These are phyloP conservation scores for Rhodophaea formosa DNA, from an alignment of 2,888 invertebrate genomes.

Conservation along the genomic window DNA sequence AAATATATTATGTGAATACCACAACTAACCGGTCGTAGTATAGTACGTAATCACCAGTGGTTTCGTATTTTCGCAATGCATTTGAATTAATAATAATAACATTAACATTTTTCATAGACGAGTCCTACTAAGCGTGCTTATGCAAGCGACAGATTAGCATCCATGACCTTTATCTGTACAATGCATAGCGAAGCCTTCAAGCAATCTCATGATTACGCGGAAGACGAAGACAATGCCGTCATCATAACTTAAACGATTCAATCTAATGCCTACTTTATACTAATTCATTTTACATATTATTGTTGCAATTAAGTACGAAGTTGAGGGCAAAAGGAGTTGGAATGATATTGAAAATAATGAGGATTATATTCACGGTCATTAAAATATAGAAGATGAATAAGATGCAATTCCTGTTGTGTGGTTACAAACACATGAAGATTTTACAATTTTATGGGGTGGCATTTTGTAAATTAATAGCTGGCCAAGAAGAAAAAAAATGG, in stretches of 20 bases:
- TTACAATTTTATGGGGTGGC: too few species aligned
- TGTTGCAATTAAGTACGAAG: neutral
- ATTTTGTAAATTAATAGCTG: too few species aligned
- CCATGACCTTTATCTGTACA: constrained; percentile 15
- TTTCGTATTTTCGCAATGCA: neutral
- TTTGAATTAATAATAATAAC: neutral
- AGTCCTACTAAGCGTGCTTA: constrained; percentile 16
- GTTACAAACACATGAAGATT: too few species aligned
- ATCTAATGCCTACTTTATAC: neutral
- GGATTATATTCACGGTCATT: too few species aligned
- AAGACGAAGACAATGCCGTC: constrained; percentile 11
- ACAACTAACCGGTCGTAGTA: neutral
- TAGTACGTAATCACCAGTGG: neutral
- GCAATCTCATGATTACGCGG: constrained; percentile 2
- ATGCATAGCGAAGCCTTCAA: constrained; percentile 7
- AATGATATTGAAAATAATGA: too few species aligned
- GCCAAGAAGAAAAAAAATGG: too few species aligned
- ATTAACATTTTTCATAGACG: neutral
- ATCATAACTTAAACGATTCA: constrained; percentile 22
- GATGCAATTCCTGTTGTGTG: too few species aligned
- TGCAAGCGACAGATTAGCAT: constrained; percentile 1
- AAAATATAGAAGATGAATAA: too few species aligned
- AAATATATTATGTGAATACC: neutral
- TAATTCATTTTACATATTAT: neutral
- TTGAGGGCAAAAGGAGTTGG: too few species aligned